These are phyloP conservation scores for Margaritifera margaritifera DNA, from an alignment of 2,888 invertebrate species.

Conservation along the genomic window DNA sequence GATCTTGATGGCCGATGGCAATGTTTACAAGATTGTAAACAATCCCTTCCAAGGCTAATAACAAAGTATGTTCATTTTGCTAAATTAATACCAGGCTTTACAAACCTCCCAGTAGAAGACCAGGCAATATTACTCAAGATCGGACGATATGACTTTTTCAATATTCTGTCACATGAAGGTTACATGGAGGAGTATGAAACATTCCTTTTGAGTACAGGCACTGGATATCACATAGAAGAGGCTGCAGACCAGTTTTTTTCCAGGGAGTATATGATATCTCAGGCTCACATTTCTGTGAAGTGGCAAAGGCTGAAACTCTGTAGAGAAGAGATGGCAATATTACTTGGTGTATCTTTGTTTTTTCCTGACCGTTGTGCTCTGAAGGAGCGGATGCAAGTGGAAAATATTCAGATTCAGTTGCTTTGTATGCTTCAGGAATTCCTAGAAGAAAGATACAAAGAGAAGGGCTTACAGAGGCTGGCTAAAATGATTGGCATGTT, in stretches of 20 bases:
- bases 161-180: conserved; percentile 26
- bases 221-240: conserved; percentile 26
- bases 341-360: conserved; percentile 21
- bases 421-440: conserved; percentile 14
- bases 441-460: conserved; percentile 10
- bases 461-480: conserved; percentile 13
- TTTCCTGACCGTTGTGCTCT: conserved; percentile 30
- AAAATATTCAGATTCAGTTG: conserved; percentile 26
- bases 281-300: conserved; percentile 12
- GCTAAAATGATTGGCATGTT: conserved; percentile 29
- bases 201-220: conserved; percentile 15
- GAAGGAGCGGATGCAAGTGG: conserved; percentile 20
- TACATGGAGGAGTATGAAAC: conserved; percentile 20
- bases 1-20: conserved; percentile 32
- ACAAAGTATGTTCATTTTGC: conserved; percentile 34
- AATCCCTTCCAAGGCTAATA: conserved; percentile 18
- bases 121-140: conserved; percentile 31
- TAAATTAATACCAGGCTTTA: conserved; percentile 32
- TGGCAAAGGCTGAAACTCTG: conserved; percentile 27
- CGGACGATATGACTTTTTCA: conserved; percentile 27
- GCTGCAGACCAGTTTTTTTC: conserved; percentile 26
- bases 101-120: conserved; percentile 23
- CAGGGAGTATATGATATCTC: conserved; percentile 3
- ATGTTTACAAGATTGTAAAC: conserved; percentile 16
- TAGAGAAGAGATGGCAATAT: conserved; percentile 25